These are phyloP conservation scores for Patagioenas fasciata DNA, from an alignment of 2,113 vertebrate genomes.

Conservation along the genomic window DNA sequence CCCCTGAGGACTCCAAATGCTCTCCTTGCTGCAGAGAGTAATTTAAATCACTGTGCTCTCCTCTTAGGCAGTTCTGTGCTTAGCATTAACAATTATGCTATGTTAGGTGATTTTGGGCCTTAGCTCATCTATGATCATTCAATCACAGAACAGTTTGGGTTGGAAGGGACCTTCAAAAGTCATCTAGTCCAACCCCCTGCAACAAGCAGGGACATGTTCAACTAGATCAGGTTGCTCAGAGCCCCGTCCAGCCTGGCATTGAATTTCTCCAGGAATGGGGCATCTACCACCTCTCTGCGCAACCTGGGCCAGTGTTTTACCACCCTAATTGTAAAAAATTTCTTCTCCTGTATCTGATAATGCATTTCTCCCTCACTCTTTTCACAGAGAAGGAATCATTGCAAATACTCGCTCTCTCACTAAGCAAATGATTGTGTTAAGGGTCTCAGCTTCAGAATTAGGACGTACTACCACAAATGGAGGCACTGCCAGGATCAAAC, in stretches of 20 bases:
- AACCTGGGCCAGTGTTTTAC: no score
- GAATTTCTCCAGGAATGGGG: no score
- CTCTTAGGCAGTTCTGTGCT: not conserved
- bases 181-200: no score
- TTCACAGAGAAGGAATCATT: not conserved
- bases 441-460: not conserved
- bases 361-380: not conserved
- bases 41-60: not conserved
- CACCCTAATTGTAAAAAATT: no score
- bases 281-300: no score
- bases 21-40: not conserved
- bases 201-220: no score
- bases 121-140: not conserved
- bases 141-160: no score
- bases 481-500: not conserved
- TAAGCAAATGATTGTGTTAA: not conserved
- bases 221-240: no score
- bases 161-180: no score
- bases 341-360: no score
- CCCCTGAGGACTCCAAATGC: not conserved
- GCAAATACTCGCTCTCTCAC: not conserved
- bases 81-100: not conserved
- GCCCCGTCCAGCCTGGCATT: no score
- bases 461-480: not conserved
- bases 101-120: fast-evolving